Percentiles rank a stretch among this genome's conserved stretches.
These are phyloP conservation scores for Tetragnatha montana DNA, from an alignment of 2,888 invertebrate genomes.

Conservation along the genomic window DNA sequence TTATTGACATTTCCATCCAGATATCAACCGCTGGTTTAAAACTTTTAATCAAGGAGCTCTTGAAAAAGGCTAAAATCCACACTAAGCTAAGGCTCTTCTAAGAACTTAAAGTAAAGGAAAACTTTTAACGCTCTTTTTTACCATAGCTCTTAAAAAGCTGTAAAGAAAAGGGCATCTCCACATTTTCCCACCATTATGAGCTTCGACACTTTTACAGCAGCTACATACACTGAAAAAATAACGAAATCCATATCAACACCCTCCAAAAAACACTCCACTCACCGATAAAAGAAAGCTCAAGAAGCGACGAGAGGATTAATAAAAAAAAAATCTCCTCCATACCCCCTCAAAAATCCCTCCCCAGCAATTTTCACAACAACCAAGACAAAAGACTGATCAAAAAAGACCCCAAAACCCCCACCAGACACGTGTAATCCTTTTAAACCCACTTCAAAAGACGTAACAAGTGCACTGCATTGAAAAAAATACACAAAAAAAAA, in stretches of 20 bases:
- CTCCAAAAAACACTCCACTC: neutral
- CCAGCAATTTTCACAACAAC: conserved; percentile 44
- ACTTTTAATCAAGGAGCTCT: too few species aligned
- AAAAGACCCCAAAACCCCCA: conserved; percentile 24
- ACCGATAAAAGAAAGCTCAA: neutral
- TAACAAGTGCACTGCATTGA: conserved; percentile 41
- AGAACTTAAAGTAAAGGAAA: too few species aligned
- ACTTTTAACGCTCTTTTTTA: too few species aligned
- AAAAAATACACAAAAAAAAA: neutral
- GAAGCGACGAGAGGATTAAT: neutral
- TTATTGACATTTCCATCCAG: too few species aligned
- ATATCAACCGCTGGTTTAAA: too few species aligned
- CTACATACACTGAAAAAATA: neutral
- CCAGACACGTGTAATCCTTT: conserved; percentile 62
- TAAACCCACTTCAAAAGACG: conserved; percentile 45
- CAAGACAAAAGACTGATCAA: conserved; percentile 29
- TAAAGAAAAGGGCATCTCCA: too few species aligned
- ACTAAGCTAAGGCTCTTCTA: too few species aligned
- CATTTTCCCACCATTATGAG: too few species aligned
- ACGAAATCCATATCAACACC: neutral
- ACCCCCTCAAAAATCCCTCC: conserved; percentile 16
- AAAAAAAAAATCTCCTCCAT: neutral
- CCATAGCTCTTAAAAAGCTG: too few species aligned
- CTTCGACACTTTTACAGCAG: too few species aligned
- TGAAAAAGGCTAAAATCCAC: too few species aligned